Evolutionary conservation across 2,888 invertebrate species (phyloP).

Genomic region (Eristalis pertinax): DNA sequence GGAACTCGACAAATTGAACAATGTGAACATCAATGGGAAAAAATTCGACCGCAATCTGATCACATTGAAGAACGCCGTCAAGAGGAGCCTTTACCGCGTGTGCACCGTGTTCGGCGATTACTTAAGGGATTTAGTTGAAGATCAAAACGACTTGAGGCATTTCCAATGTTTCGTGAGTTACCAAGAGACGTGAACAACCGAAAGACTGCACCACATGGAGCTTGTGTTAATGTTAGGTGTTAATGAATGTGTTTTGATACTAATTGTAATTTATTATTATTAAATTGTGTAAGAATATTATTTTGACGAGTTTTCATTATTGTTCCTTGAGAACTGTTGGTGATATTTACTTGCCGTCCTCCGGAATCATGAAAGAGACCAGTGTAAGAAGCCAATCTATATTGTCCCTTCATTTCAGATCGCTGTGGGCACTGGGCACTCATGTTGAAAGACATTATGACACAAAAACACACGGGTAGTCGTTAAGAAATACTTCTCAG

Average conservation of each 20-base stretch:
- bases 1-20: conserved; percentile 87
- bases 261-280: conserved; percentile 66
- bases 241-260: conserved; percentile 21
- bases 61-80: conserved; percentile 85
- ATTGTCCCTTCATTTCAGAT: too few relatives aligned
- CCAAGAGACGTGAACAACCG: conserved; percentile 83
- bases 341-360: too few relatives aligned
- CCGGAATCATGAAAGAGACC: too few relatives aligned
- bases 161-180: conserved; percentile 85
- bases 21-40: conserved; percentile 85
- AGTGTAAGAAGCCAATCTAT: too few relatives aligned
- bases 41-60: conserved; percentile 85
- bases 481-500: too few relatives aligned
- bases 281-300: conserved; percentile 48
- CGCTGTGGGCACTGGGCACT: too few relatives aligned
- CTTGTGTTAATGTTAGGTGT: conserved; percentile 1
- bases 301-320: background rate
- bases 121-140: conserved; percentile 86
- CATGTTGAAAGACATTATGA: too few relatives aligned
- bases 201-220: background rate
- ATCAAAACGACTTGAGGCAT: conserved; percentile 84
- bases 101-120: conserved; percentile 84
- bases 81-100: conserved; percentile 86
- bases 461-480: too few relatives aligned
- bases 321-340: background rate